A percentile compares a stretch with the other conserved stretches of the same genome.
phyloP scores from a whole-genome alignment of 2,113 vertebrate species.

The Uria lomvia region DNA sequence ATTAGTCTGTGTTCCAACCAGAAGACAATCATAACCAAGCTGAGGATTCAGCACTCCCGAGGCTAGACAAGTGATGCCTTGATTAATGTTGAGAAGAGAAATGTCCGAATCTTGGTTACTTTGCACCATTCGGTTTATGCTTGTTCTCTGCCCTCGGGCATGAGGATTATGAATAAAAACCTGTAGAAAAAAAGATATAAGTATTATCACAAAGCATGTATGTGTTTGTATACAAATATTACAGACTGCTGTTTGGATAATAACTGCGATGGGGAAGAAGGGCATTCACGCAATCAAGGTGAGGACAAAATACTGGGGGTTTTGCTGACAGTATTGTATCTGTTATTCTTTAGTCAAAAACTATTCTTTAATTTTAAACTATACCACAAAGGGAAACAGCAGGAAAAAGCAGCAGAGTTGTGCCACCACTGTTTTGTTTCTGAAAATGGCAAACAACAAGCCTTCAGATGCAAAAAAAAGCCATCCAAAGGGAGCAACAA shows the following conservation, averaged over 20 bases:
- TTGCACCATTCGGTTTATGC: constrained; percentile 78
- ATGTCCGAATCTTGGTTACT: constrained; percentile 88
- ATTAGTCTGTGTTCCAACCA: constrained; percentile 93
- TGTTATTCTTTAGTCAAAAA: not conserved
- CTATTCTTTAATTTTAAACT: not conserved
- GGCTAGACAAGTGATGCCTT: constrained; percentile 88
- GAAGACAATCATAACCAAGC: constrained; percentile 81
- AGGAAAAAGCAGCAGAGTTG: not conserved
- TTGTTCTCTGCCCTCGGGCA: constrained; percentile 75
- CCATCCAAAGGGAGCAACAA: not conserved
- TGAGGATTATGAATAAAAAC: constrained; percentile 98
- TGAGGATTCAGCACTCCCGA: constrained; percentile 83
- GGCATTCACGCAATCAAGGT: not conserved
- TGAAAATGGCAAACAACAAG: not conserved
- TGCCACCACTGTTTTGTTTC: not conserved
- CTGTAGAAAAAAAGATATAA: constrained; percentile 61
- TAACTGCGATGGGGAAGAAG: rapidly evolving
- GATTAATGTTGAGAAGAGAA: constrained; percentile 95
- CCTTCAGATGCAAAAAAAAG: not conserved
- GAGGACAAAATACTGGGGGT: not conserved
- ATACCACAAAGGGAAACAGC: not conserved
- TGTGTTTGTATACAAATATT: not conserved
- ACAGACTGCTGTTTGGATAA: not conserved
- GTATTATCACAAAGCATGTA: not conserved
- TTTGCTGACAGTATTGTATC: not conserved